A percentile compares a stretch with the other conserved stretches of the same genome.
phyloP scores from a whole-genome alignment of 2,113 vertebrate genomes.

The Montifringilla adamsi region DNA sequence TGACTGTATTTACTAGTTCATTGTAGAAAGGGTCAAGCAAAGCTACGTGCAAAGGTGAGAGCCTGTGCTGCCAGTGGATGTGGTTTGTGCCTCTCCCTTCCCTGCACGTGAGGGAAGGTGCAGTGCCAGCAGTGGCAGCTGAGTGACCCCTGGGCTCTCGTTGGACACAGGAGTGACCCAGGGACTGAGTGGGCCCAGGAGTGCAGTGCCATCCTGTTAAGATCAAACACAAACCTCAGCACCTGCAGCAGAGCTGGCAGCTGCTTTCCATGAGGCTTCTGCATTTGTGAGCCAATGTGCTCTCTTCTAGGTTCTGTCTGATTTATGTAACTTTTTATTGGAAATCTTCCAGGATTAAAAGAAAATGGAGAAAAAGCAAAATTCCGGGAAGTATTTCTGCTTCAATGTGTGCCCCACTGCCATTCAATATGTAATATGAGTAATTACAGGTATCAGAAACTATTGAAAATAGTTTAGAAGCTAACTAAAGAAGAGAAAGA shows the following conservation, averaged over 20 bases:
- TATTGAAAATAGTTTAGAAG: not conserved
- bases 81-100: not conserved
- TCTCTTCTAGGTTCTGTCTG: not conserved
- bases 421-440: not conserved
- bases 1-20: not conserved
- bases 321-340: not conserved
- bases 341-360: not conserved
- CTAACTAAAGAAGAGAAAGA: not conserved
- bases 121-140: not conserved
- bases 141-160: not conserved
- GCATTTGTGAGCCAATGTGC: not conserved
- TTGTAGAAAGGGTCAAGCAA: not conserved
- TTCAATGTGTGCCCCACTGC: not conserved
- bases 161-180: not conserved
- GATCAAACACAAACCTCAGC: not conserved
- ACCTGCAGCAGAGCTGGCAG: not conserved
- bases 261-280: not conserved
- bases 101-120: accelerated
- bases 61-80: not conserved
- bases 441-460: not conserved
- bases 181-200: not conserved
- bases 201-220: not conserved
- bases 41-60: not conserved
- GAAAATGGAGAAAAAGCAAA: not conserved
- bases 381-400: not conserved